Percentiles rank a stretch among this genome's conserved stretches.
Evolutionary conservation across 2,113 vertebrate species (phyloP).

Genomic region (Rhinopomastus cyanomelas): DNA sequence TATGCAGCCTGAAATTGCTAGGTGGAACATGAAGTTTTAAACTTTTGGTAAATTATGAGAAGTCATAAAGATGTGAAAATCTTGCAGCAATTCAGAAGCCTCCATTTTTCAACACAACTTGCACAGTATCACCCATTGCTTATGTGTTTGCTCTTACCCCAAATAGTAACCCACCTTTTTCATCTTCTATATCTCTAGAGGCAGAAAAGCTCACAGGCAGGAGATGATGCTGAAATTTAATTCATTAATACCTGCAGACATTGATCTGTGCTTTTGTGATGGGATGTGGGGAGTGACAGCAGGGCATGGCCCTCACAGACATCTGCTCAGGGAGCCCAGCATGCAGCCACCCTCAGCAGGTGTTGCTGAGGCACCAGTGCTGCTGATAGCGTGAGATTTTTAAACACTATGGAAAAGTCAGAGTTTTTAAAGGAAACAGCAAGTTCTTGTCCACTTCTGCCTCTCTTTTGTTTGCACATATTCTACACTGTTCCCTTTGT

Average conservation of each 20-base stretch:
- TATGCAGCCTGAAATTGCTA: not conserved
- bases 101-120: not conserved
- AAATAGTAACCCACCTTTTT: not conserved
- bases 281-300: not conserved
- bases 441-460: not conserved
- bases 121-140: not conserved
- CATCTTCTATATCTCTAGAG: not conserved
- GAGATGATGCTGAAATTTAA: not conserved
- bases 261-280: not conserved
- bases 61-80: not conserved
- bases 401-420: not conserved
- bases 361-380: accelerated
- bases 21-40: not conserved
- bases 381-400: not conserved
- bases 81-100: not conserved
- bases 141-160: not conserved
- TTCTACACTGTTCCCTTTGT: not conserved
- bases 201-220: not conserved
- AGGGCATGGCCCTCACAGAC: not conserved
- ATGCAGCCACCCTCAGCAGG: not conserved
- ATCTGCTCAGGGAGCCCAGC: not conserved
- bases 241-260: not conserved
- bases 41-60: not conserved
- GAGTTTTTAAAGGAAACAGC: not conserved
- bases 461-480: not conserved